Conservation (phyloP, 2,113 vertebrate species). For the Vanacampus margaritifer region DNA sequence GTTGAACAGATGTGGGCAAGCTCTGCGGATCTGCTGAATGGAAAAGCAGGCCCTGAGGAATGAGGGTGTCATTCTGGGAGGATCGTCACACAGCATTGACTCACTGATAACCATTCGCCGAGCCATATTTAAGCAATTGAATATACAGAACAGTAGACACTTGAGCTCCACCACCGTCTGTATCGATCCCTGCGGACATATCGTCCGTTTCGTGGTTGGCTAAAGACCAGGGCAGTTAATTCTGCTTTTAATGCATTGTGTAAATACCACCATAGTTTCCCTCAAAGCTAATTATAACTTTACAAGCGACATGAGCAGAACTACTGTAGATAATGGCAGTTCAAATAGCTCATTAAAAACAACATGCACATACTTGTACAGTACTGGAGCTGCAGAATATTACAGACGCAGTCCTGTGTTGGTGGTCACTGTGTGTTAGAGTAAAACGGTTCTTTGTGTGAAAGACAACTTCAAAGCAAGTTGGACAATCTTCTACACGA, state of each 20-base stretch:
- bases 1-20: conserved; percentile 31
- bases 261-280: neutral
- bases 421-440: conserved; percentile 1
- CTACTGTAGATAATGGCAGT: neutral
- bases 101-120: conserved; percentile 37
- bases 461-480: conserved; percentile 23
- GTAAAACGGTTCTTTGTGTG: conserved; percentile 1
- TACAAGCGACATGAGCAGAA: neutral
- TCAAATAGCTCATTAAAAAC: neutral
- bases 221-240: neutral
- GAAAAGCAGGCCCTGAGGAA: conserved; percentile 18
- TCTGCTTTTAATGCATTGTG: neutral
- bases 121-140: conserved; percentile 16
- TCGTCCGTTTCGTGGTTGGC: neutral
- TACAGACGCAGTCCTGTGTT: neutral
- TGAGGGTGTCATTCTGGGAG: neutral
- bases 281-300: neutral
- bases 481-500: conserved; percentile 14
- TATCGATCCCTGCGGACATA: neutral
- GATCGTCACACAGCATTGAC: conserved; percentile 39
- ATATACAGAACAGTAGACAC: neutral
- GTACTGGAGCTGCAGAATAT: neutral
- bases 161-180: neutral
- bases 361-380: neutral
- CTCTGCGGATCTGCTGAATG: neutral